These are phyloP conservation scores for Gyps fulvus DNA, from an alignment of 2,113 vertebrate genomes.

Conservation along the genomic window DNA sequence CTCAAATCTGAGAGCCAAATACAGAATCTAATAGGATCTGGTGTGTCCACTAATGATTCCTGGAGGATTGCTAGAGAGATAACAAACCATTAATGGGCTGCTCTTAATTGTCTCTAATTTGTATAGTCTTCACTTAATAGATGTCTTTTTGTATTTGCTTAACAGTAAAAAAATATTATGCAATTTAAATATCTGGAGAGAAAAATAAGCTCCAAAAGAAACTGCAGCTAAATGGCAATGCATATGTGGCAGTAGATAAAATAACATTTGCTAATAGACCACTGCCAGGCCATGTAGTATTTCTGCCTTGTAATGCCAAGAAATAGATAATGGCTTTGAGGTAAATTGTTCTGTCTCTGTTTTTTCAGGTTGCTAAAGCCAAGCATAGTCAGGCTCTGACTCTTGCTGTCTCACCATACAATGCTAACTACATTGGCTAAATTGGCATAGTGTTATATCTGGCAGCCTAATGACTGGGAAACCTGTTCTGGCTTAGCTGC, in stretches of 20 bases:
- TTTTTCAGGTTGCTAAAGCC: neutral
- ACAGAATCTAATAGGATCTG: neutral
- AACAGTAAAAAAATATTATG: neutral
- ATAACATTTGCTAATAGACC: neutral
- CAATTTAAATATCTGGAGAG: neutral
- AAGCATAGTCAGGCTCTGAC: neutral
- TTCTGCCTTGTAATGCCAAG: neutral
- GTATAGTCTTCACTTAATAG: neutral
- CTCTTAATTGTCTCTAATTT: neutral
- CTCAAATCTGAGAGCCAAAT: neutral
- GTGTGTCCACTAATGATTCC: neutral
- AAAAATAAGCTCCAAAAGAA: neutral
- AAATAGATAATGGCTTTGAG: neutral
- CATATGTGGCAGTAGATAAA: neutral
- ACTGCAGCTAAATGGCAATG: neutral
- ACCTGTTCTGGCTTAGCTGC: neutral
- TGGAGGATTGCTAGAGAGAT: neutral
- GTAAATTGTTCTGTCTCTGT: neutral
- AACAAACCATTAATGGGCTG: neutral
- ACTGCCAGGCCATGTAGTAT: neutral
- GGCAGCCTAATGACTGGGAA: neutral
- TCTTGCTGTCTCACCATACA: neutral
- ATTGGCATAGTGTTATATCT: accelerated
- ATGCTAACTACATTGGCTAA: accelerated
- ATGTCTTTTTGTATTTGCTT: neutral